Percentiles rank a stretch among this genome's conserved stretches.
These are phyloP conservation scores for Chlorodrepanis virens DNA, from an alignment of 2,113 vertebrate genomes.

Conservation along the genomic window DNA sequence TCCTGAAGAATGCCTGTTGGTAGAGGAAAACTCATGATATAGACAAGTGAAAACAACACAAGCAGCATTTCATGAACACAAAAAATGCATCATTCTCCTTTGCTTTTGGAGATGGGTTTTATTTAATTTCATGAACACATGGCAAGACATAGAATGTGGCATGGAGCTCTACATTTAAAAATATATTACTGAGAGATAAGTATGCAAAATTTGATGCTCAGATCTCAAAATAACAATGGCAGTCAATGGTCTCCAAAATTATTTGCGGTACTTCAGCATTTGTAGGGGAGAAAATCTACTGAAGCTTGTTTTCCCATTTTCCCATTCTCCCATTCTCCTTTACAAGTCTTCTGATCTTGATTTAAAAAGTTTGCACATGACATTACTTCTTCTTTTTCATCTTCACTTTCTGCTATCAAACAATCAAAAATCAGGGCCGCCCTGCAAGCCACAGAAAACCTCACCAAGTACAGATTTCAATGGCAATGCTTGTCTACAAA, in stretches of 20 bases:
- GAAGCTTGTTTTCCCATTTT: neutral
- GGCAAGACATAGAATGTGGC: neutral
- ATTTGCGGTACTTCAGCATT: neutral
- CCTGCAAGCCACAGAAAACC: neutral
- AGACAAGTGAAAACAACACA: fast-evolving
- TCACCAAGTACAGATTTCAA: neutral
- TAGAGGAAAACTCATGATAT: neutral
- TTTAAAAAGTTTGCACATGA: neutral
- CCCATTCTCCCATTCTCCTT: neutral
- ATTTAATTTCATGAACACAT: neutral
- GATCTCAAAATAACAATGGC: neutral
- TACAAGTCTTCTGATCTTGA: neutral
- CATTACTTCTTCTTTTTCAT: neutral
- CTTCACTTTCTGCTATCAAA: neutral
- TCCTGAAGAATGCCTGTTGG: neutral
- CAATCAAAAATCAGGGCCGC: neutral
- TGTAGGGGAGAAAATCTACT: neutral
- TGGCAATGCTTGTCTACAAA: neutral
- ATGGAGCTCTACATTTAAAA: neutral
- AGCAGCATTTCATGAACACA: neutral
- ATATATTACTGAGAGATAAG: neutral
- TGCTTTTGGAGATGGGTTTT: neutral
- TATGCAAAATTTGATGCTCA: neutral
- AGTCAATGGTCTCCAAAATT: neutral
- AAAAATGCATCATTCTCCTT: fast-evolving